A percentile compares a stretch with the other conserved stretches of the same genome.
phyloP scores from a whole-genome alignment of 2,113 vertebrate species.

The Hiodon alosoides region DNA sequence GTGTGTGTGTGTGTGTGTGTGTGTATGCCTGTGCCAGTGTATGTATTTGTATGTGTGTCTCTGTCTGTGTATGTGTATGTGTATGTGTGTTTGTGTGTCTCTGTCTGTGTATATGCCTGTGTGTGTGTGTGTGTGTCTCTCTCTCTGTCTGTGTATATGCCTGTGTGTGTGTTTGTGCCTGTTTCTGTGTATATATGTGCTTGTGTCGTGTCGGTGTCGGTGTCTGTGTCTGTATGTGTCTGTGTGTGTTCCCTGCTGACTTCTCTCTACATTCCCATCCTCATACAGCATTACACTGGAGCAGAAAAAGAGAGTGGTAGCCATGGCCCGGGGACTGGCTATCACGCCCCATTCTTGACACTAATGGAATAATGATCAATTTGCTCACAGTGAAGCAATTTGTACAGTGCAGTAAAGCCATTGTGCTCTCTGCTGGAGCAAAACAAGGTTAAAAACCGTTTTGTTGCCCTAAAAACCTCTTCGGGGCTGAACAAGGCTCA shows the following conservation, averaged over 20 bases:
- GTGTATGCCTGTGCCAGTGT: no score
- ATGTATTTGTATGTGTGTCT: neutral
- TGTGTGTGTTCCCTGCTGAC: conserved; percentile 20
- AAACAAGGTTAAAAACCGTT: conserved; percentile 13
- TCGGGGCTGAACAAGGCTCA: neutral
- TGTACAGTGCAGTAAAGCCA: conserved; percentile 33
- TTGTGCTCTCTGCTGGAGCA: conserved; percentile 21
- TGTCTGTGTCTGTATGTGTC: neutral
- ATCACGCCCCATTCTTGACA: conserved; percentile 52
- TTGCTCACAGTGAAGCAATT: conserved; percentile 42
- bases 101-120: no score
- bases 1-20: neutral
- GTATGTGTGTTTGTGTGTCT: neutral
- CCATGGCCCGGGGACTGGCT: conserved; percentile 41
- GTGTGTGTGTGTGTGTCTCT: no score
- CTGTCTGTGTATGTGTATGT: conserved; percentile 9
- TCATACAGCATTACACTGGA: conserved; percentile 33
- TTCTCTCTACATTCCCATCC: conserved; percentile 29
- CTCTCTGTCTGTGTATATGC: neutral
- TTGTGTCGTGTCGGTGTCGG: no score
- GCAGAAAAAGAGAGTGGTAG: conserved; percentile 26
- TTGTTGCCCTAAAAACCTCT: neutral
- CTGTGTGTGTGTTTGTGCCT: no score
- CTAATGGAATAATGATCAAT: conserved; percentile 62
- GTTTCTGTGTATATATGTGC: no score